A percentile compares a stretch with the other conserved stretches of the same genome.
These are phyloP conservation scores for Apis laboriosa DNA, from an alignment of 1,140 invertebrate species.

Conservation along the genomic window DNA sequence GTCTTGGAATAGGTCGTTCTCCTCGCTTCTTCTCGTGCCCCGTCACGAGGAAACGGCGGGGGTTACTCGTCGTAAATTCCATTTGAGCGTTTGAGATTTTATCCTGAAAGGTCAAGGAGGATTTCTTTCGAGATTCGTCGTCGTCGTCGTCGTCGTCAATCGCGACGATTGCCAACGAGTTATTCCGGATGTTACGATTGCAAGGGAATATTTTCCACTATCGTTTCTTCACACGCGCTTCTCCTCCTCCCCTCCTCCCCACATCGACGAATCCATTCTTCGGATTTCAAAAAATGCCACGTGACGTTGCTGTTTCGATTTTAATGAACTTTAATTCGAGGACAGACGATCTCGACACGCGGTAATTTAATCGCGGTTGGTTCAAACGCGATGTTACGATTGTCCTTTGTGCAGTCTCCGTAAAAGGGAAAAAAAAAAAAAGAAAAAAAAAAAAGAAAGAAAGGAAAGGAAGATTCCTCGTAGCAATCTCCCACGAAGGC, in stretches of 20 bases:
- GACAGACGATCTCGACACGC: not conserved
- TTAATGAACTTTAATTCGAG: too few relatives aligned
- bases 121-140: not conserved
- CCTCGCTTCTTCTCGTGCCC: slow-evolving; percentile 25
- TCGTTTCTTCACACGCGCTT: not conserved
- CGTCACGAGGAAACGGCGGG: not conserved
- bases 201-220: too few relatives aligned
- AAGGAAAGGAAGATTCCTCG: slow-evolving; percentile 40
- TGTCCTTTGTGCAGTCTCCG: slow-evolving; percentile 33
- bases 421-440: slow-evolving; percentile 13
- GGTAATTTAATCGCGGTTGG: too few relatives aligned
- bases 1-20: slow-evolving; percentile 55
- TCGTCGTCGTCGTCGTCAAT: not conserved
- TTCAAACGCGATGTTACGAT: slow-evolving; percentile 27
- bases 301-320: not conserved
- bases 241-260: not conserved
- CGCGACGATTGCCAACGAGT: not conserved
- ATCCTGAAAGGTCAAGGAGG: slow-evolving; percentile 26
- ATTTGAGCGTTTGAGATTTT: slow-evolving; percentile 16
- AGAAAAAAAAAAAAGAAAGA: not conserved
- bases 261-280: not conserved
- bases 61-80: not conserved
- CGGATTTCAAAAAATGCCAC: not conserved
- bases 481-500: slow-evolving; percentile 57
- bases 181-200: not conserved